Base-by-base conservation (phyloP, 2,888 invertebrate species). In the Notodonta dromedarius region DNA sequence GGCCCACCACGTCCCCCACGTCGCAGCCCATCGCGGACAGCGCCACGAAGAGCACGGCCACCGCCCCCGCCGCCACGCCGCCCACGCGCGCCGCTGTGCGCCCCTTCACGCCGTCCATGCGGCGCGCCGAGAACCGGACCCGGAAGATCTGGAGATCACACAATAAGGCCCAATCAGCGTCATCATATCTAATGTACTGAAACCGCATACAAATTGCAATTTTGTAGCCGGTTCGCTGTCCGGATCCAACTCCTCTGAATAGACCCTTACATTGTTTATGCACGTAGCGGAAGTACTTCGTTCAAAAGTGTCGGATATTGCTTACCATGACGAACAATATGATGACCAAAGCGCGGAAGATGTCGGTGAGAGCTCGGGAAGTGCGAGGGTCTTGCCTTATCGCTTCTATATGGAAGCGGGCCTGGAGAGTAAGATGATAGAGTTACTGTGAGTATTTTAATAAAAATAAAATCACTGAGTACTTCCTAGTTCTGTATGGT, bases 321-420 rank as follows among this genome's bases (percentile, higher is more conserved):
- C 86, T 83, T 76, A 92, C 93, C 83, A 88, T 85, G 1, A 92
- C 85, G 46, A 92, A 91, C 78, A 90, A 92, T 42, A 93, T 86
- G 66, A 93, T 88, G 70, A 91, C 88, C 12, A 93, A 74, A 0
- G 92, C 83, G 2, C 91, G 79, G 67, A 91, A 90, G 50, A 91
- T 82, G 58, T 89, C 89, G 8, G 85, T 82, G 35, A 88, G 78
- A 0, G 76, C 78, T 2, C 90, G 73, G 0, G 89, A 86, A 0
- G 88, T 87, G 7, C 88, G 82, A 2, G 87, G 87, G 56, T 93
- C 93, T 16, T 85, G 79, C 5, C 89, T 76, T 14, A 83, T 65
- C 0, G 86, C 76, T 62, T 91, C 91, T 24, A 90, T 73, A 63
- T 90, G 85, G 73, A 83, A 92, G 12, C 84, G 83, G 0, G 88